Evolutionary conservation across 1,140 invertebrate genomes (phyloP), one percentile per base, ranked within the genome.

Genomic region (Drosophila pallidifrons): DNA sequence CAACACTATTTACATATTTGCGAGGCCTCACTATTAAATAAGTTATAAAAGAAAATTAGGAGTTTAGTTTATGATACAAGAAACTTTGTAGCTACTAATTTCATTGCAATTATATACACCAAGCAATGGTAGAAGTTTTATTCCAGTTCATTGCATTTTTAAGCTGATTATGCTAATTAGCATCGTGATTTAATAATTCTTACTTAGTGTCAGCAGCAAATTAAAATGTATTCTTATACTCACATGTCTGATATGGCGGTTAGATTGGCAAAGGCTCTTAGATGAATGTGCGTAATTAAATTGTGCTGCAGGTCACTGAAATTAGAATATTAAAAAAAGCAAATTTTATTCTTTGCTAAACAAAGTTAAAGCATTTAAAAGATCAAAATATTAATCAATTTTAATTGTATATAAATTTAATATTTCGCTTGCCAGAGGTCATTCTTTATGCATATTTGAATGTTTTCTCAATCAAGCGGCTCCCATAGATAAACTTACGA

Each of bases 271-370:
- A 92, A 92, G 47, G 93, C 92, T 55, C 79, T 75, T 35, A 69
- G 69, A 69, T 93, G 91, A 35, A 94, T 89, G 38, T 92, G 78
- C 6, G 70, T 91, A 47, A 91, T 93, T 49, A 71, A 81, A 75
- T 91, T 93, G 58, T 73, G 90, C 86, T 78, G 90, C 32, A 93
- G 69, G 86, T 91, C 81, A 74, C 93, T 90, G 68, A 4, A 8
- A 43, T 38, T 45, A 25, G 7, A 15, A 13, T 28, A 35, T 13
- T 45, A 10, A 1, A n/a, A n/a, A 41, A 20, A 5, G 3, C n/a
- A 20, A 25, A 38, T 65, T 6, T 13, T 28, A 52, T 32, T 41
- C 3, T 10, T 38, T 2, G 1, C 10, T 38, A 38, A 38, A 65
- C 20, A 54, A 32, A 16, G n/a, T 20, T 51, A 15, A 7, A 55